These are phyloP conservation scores for Ctenicera cuprea DNA, from an alignment of 2,888 invertebrate species.

Conservation along the genomic window DNA sequence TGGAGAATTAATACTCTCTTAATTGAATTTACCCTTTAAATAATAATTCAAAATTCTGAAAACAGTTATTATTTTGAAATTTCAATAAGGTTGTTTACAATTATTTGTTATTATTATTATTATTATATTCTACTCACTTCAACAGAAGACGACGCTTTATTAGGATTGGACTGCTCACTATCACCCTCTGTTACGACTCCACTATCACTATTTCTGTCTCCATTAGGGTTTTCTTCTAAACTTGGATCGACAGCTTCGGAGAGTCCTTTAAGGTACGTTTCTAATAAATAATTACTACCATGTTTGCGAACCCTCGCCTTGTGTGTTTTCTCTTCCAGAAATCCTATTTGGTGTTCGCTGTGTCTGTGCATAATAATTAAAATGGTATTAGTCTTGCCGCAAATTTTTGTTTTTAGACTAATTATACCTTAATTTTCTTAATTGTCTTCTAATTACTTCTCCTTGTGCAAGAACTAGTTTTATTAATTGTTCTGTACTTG, in stretches of 20 bases:
- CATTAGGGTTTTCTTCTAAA: conserved; percentile 69
- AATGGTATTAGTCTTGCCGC: not conserved
- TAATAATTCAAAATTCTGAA: too few relatives aligned
- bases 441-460: conserved; percentile 75
- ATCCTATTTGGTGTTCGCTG: conserved; percentile 84
- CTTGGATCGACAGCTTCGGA: conserved; percentile 72
- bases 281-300: conserved; percentile 86
- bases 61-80: too few relatives aligned
- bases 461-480: conserved; percentile 78
- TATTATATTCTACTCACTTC: conserved; percentile 63
- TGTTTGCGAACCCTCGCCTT: conserved; percentile 83
- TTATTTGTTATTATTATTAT: too few relatives aligned
- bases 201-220: conserved; percentile 82
- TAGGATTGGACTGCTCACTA: conserved; percentile 71
- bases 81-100: too few relatives aligned
- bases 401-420: not conserved
- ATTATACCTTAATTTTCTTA: conserved; percentile 70
- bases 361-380: conserved; percentile 64
- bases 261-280: conserved; percentile 82
- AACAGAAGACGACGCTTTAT: conserved; percentile 64
- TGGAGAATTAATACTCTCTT: too few relatives aligned
- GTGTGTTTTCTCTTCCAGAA: conserved; percentile 86
- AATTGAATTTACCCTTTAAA: too few relatives aligned
- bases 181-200: conserved; percentile 82
- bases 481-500: conserved; percentile 73